Conservation (phyloP, 2,888 invertebrate species). For the Ommatoiulus sabulosus region DNA sequence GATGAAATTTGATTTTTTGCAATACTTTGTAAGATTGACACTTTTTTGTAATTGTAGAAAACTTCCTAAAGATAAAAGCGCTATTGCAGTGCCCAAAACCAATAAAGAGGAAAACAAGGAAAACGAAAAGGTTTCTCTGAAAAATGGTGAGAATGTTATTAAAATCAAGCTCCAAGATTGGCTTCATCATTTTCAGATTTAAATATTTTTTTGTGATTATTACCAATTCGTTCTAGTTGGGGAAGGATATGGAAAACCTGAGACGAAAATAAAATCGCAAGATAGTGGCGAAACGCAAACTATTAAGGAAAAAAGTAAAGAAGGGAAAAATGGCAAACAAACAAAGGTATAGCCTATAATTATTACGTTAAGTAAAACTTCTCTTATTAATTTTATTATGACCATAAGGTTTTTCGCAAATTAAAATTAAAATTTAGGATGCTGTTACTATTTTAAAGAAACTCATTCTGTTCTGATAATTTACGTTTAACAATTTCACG, state of each 20-base stretch:
- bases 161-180: no score
- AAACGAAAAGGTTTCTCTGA: neutral
- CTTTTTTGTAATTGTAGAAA: neutral
- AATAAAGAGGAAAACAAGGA: constrained; percentile 6
- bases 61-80: constrained; percentile 17
- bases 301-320: neutral
- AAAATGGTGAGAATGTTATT: neutral
- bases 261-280: neutral
- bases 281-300: neutral
- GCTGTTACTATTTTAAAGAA: no score
- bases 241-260: neutral
- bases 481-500: no score
- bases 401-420: no score
- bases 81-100: neutral
- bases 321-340: neutral
- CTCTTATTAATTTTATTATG: no score
- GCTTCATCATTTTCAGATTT: no score
- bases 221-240: neutral
- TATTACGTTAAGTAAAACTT: neutral
- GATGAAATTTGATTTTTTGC: neutral
- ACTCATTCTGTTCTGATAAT: no score
- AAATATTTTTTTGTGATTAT: neutral
- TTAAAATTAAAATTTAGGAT: no score
- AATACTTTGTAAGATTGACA: neutral
- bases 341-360: neutral